These are phyloP conservation scores for Notiomystis cincta DNA, from an alignment of 2,113 vertebrate species.

Conservation along the genomic window DNA sequence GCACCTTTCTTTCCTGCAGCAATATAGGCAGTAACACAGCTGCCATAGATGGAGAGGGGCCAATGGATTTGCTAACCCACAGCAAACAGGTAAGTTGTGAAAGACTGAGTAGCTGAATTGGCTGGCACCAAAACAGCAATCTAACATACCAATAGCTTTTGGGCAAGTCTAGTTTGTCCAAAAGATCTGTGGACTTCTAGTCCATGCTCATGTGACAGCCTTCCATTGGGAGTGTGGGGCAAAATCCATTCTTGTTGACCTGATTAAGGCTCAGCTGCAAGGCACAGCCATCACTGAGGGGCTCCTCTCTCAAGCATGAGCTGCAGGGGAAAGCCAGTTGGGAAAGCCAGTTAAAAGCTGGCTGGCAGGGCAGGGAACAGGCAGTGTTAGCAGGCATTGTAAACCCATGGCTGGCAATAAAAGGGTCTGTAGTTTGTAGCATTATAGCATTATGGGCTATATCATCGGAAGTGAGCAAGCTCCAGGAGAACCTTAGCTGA, in stretches of 20 bases:
- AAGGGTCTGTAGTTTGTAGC: background rate
- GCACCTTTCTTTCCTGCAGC: background rate
- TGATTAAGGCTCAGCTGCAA: background rate
- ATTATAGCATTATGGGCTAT: background rate
- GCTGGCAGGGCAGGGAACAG: background rate
- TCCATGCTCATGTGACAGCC: background rate
- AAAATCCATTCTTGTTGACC: conserved; percentile 31
- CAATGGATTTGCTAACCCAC: background rate
- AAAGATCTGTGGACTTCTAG: background rate
- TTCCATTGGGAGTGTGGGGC: background rate
- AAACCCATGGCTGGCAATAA: background rate
- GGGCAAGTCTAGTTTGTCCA: background rate
- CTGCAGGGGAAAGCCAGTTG: background rate
- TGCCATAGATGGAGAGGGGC: background rate
- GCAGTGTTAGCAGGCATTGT: background rate
- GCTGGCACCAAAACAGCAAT: background rate
- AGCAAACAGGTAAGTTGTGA: background rate
- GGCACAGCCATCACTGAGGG: background rate
- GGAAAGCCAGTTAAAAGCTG: background rate
- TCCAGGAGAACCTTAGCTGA: background rate
- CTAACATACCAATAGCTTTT: background rate
- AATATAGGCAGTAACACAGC: background rate
- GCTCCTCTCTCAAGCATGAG: background rate
- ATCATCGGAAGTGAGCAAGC: background rate
- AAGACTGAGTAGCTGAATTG: background rate